Evolutionary conservation across 1,140 invertebrate species (phyloP).

Genomic region (Apis florea): DNA sequence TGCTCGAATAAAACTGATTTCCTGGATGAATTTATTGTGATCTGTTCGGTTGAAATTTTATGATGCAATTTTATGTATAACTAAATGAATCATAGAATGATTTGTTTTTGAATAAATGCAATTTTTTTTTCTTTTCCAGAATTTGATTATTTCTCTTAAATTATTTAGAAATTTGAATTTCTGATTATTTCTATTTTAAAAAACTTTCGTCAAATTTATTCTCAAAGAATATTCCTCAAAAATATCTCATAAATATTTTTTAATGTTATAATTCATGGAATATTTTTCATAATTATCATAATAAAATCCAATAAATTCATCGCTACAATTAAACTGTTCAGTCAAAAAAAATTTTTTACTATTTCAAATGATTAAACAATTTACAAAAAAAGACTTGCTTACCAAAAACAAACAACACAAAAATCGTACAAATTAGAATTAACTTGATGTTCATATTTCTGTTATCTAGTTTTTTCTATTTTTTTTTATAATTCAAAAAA

Average conservation of each 20-base stretch:
- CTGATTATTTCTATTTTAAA: not conserved
- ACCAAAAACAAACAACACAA: conserved; percentile 68
- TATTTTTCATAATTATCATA: not conserved
- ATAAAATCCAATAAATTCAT: not conserved
- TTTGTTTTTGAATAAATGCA: not conserved
- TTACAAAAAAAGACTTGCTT: conserved; percentile 37
- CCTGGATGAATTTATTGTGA: conserved; percentile 36
- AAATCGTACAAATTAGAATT: conserved; percentile 61
- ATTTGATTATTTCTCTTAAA: not conserved
- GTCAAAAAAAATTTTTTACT: not conserved
- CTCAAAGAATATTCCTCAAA: not conserved
- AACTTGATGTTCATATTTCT: conserved; percentile 65
- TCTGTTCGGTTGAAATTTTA: conserved; percentile 14
- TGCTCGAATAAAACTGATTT: conserved; percentile 54
- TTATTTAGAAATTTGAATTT: not conserved
- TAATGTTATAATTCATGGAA: not conserved
- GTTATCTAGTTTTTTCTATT: not conserved
- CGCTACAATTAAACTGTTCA: not conserved
- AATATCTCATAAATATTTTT: not conserved
- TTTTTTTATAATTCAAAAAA: not conserved
- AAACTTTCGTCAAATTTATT: conserved; percentile 17
- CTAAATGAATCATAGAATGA: not conserved
- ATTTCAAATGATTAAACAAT: not conserved
- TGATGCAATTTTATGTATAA: conserved; percentile 8
- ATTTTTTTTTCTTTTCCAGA: not conserved